Evolutionary conservation across 2,113 vertebrate genomes (phyloP).

Genomic region (Castor canadensis): DNA sequence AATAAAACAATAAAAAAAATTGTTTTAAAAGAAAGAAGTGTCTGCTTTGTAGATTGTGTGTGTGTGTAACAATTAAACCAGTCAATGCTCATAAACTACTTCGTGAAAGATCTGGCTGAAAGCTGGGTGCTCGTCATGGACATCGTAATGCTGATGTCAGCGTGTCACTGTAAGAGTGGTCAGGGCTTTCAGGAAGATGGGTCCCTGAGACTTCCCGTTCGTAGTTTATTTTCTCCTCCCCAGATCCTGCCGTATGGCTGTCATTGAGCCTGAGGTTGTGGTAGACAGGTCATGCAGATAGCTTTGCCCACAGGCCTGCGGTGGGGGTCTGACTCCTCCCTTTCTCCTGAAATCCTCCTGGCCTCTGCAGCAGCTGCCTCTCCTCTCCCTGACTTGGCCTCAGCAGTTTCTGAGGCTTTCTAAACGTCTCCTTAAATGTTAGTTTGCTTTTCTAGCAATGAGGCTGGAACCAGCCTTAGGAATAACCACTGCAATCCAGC

Average conservation of each 20-base stretch:
- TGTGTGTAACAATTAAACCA: background rate
- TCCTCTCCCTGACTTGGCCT: background rate
- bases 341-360: background rate
- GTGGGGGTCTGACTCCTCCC: background rate
- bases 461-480: background rate
- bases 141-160: background rate
- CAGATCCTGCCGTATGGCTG: background rate
- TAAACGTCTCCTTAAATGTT: background rate
- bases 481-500: background rate
- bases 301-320: background rate
- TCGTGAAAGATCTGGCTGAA: background rate
- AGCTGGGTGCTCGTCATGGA: background rate
- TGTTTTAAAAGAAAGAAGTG: too few species aligned
- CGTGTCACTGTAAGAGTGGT: background rate
- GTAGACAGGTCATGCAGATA: too few species aligned
- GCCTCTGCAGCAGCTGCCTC: background rate
- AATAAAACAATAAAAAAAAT: too few species aligned
- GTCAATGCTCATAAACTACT: background rate
- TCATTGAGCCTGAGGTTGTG: background rate
- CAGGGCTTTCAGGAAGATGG: background rate
- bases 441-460: background rate
- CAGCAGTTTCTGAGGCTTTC: background rate
- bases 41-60: background rate
- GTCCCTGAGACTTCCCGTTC: too few species aligned
- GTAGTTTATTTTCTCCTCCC: background rate